These are phyloP conservation scores for Erpetoichthys calabaricus DNA, from an alignment of 2,797 vertebrate genomes.

Conservation along the genomic window DNA sequence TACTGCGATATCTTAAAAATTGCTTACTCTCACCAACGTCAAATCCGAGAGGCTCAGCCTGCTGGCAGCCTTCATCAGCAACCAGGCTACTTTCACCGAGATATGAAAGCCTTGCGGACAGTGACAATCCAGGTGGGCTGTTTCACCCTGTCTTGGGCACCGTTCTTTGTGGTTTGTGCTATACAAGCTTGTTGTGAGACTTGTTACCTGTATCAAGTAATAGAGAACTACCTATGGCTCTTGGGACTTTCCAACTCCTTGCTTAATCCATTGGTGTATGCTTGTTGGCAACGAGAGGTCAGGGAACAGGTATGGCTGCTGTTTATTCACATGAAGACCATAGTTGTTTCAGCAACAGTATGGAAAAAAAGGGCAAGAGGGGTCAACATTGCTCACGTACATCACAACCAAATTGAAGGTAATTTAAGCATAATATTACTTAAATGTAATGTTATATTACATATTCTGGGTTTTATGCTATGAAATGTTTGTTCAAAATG, in stretches of 20 bases:
- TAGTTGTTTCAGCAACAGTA: constrained; percentile 14
- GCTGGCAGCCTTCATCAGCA: constrained; percentile 15
- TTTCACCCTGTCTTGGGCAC: constrained; percentile 73
- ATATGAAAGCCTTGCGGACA: constrained; percentile 67
- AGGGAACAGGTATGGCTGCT: constrained; percentile 53
- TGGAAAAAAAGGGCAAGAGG: too few species aligned
- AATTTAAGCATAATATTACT: too few species aligned
- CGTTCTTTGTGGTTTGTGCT: constrained; percentile 63
- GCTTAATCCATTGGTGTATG: constrained; percentile 77
- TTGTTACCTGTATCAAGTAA: constrained; percentile 46
- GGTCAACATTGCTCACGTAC: too few species aligned
- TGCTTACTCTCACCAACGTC: constrained; percentile 59
- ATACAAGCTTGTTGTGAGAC: constrained; percentile 52
- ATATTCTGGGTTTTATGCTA: too few species aligned
- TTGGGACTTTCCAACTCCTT: constrained; percentile 72
- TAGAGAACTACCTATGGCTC: constrained; percentile 72
- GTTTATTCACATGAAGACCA: constrained; percentile 33
- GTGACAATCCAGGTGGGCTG: constrained; percentile 67
- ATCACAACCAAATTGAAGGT: too few species aligned
- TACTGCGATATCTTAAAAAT: constrained; percentile 84
- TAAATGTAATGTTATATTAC: too few species aligned
- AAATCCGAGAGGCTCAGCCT: constrained; percentile 49
- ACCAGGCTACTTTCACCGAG: constrained; percentile 29
- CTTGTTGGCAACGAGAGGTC: constrained; percentile 73
- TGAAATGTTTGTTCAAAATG: too few species aligned